Conservation (phyloP, 2,888 invertebrate genomes). For the Catocala nupta region DNA sequence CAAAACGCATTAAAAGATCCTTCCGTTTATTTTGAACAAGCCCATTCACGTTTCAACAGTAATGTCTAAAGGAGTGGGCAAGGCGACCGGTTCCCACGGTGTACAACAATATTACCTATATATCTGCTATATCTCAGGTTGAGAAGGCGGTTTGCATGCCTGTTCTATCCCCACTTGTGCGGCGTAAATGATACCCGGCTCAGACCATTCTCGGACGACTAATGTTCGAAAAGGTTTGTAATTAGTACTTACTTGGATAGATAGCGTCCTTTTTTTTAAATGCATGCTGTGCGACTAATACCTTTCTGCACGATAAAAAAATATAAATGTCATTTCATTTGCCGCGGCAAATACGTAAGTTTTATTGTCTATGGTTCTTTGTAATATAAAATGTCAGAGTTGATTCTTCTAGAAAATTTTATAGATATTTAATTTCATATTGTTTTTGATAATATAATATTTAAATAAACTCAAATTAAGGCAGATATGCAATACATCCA, state of each 20-base stretch:
- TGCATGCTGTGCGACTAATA: too few species aligned
- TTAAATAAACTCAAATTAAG: too few species aligned
- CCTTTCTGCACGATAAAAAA: too few species aligned
- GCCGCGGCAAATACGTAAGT: too few species aligned
- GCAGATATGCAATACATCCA: too few species aligned
- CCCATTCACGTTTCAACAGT: constrained; percentile 13
- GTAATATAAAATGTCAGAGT: too few species aligned
- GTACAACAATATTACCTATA: constrained; percentile 23
- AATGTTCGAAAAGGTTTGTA: constrained; percentile 3
- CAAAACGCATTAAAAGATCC: neutral
- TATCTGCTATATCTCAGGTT: constrained; percentile 29
- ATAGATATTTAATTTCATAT: too few species aligned
- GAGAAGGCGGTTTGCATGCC: constrained; percentile 31
- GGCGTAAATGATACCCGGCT: constrained; percentile 23
- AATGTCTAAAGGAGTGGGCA: constrained; percentile 15
- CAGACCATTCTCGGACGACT: constrained; percentile 1
- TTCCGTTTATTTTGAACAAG: constrained; percentile 9
- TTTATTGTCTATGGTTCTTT: too few species aligned
- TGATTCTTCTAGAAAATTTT: too few species aligned
- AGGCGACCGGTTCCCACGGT: constrained; percentile 54
- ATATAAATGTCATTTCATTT: too few species aligned
- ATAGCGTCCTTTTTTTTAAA: too few species aligned
- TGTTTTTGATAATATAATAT: too few species aligned
- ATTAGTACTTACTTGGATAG: constrained; percentile 7
- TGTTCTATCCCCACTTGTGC: constrained; percentile 25